A percentile compares a stretch with the other conserved stretches of the same genome.
phyloP scores from a whole-genome alignment of 2,113 vertebrate species.

The Otis tarda region DNA sequence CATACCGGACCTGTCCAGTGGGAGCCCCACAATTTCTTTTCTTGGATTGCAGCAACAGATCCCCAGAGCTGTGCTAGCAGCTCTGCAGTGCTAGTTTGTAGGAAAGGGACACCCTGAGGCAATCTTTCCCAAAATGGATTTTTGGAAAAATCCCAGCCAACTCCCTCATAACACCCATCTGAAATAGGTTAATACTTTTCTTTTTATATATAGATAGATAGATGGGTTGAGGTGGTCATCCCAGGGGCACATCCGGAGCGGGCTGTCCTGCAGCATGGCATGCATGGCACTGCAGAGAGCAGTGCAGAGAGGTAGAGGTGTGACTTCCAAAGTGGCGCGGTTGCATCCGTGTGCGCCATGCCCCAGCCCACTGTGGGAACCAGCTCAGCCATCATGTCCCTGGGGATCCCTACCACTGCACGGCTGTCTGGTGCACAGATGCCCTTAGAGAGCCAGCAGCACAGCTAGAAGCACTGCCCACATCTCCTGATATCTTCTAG shows the following conservation, averaged over 20 bases:
- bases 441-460: background rate
- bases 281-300: rapidly evolving
- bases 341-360: rapidly evolving
- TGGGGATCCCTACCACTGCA: background rate
- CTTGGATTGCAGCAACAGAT: background rate
- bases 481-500: background rate
- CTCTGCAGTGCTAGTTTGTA: background rate
- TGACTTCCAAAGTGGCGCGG: rapidly evolving
- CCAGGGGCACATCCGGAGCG: background rate
- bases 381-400: rapidly evolving
- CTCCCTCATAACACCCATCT: background rate
- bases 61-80: background rate
- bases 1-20: background rate
- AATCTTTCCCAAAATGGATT: background rate
- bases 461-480: background rate
- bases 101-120: background rate
- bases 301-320: background rate
- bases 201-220: background rate
- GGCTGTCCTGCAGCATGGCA: background rate
- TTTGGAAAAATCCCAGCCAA: background rate
- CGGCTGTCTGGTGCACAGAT: background rate
- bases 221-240: background rate
- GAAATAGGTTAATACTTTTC: background rate
- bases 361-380: background rate
- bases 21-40: background rate